Evolutionary conservation across 2,113 vertebrate genomes (phyloP).

Genomic region (Tachysurus vachellii): DNA sequence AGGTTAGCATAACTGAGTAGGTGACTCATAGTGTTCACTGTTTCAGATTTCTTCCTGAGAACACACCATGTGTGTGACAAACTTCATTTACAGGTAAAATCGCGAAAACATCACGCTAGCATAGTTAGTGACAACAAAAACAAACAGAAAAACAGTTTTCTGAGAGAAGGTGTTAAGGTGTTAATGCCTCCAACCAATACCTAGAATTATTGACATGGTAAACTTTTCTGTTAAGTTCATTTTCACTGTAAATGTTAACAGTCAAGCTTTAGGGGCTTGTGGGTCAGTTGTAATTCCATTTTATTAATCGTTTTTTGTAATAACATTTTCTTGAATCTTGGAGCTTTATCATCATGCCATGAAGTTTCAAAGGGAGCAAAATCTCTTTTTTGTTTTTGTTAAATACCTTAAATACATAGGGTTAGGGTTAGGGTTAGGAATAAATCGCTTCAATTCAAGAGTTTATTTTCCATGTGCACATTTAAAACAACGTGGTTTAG

Average conservation of each 20-base stretch:
- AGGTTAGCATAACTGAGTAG: not conserved
- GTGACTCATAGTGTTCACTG: not conserved
- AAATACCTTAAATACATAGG: not conserved
- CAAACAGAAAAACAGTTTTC: not conserved
- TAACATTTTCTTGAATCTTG: not conserved
- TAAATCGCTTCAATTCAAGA: not conserved
- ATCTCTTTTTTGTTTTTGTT: not conserved
- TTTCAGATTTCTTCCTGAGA: not conserved
- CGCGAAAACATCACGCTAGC: not conserved
- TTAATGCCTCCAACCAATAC: not conserved
- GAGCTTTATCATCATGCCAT: not conserved
- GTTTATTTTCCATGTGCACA: too few species aligned
- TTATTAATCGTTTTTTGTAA: too few species aligned
- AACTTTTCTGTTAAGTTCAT: not conserved
- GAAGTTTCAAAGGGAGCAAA: not conserved
- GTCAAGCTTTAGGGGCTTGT: not conserved
- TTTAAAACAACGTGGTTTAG: too few species aligned
- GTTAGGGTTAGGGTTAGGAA: not conserved
- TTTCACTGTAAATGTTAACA: not conserved
- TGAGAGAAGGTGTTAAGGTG: not conserved
- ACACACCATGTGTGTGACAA: not conserved
- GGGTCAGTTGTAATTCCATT: not conserved
- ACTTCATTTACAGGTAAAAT: not conserved
- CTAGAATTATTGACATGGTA: not conserved
- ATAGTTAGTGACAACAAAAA: not conserved